phyloP scores from a whole-genome alignment of 1,140 invertebrate genomes.

The Bombyx mori region ASM3026992v2 NC_085107.1:13901001-13901500 shows the following conservation, averaged over 20 bases:
- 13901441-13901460: too few relatives aligned
- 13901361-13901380: too few relatives aligned
- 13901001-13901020: constrained; percentile 22
- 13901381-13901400: too few relatives aligned
- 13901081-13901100: constrained; percentile 69
- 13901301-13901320: constrained; percentile 28
- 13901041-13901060: constrained; percentile 48
- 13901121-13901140: constrained; percentile 66
- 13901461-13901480: too few relatives aligned
- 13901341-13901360: constrained; percentile 2
- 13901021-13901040: constrained; percentile 62
- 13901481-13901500: too few relatives aligned
- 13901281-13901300: constrained; percentile 39
- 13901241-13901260: constrained; percentile 49
- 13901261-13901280: constrained; percentile 43
- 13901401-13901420: too few relatives aligned
- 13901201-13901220: constrained; percentile 2
- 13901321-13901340: constrained; percentile 5
- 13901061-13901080: constrained; percentile 66
- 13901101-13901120: constrained; percentile 66
- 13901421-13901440: too few relatives aligned
- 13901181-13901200: constrained; percentile 19
- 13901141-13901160: constrained; percentile 65
- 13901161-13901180: constrained; percentile 31
- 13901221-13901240: constrained; percentile 4